Base-by-base conservation (phyloP, 2,888 invertebrate species). In the Pimpla rufipes region DNA sequence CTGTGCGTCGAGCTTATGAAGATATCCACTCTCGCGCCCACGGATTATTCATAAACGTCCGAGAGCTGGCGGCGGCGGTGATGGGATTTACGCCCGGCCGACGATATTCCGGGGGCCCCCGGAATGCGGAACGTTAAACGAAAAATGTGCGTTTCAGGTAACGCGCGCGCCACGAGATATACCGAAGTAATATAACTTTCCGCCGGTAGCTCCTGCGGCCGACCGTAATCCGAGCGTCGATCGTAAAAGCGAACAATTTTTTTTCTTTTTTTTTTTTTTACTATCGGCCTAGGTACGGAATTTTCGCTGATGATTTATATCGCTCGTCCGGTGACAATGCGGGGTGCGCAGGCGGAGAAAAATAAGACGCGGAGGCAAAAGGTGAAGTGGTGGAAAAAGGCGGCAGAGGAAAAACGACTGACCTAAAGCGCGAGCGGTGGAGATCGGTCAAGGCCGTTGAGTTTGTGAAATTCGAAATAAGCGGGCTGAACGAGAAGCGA, bases 161-260 rank as follows among this genome's bases (percentile, higher is more conserved):
- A 67, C 59, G 29, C 29, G 29, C 64, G 47, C 29, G 55, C 52
- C 47, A 64, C 70, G 55, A 83, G 83, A 84, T 75, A 47, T n/a
- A n/a, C n/a, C 64, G 78, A 62, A 62, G 81, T 50, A 62, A 71
- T 79, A 81, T 83, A 83, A 83, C 47, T 79, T 83, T 79, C 79
- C 52, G 29, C 29, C 86, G 77, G 86, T 85, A 86, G 88, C 86
- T 80, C 62, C 76, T 42, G n/a, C n/a, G 50, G 81, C 79, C 73
- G 79, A 83, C 81, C 80, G 84, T 85, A 85, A 87, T 81, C 85
- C 83, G 74, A 83, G 81, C 78, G 77, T 79, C n/a, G 79, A 85
- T 84, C 84, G 82, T 86, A 86, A 88, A 88, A 87, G 81, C 81
- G 85, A 87, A 88, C 80, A 85, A 86, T 86, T 84, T 73, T 78